Evolutionary conservation across 2,888 invertebrate genomes (phyloP), one percentile per base, ranked within the genome.

Genomic region (Parochlus steinenii): DNA sequence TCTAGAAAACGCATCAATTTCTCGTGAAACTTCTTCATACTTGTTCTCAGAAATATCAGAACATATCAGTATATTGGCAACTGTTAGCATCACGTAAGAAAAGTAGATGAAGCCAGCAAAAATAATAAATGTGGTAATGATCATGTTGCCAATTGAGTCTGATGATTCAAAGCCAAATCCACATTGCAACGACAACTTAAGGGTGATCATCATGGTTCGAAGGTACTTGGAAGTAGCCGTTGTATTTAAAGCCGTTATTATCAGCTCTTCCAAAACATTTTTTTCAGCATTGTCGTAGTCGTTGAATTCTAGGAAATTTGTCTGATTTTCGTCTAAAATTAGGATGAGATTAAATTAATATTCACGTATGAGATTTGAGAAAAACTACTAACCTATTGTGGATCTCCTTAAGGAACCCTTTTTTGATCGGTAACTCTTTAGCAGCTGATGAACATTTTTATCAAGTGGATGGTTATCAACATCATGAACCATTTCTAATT

Each of bases 1-100:
- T 5, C 48, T 43, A 50, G 61, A 61, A 43, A 62, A 65, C 40
- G 62, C 58, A 14, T 54, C 53, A 3, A 64, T 48, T 39, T 60
- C 58, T 4, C 53, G 47, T 40, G 61, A 56, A 48, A 63, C 58
- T 41, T 55, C 54, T 27, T 58, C 53, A 46, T 62, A 65, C 42
- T 63, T 65, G n/a, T 56, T 46, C 39, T 56, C 51, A 2, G 62
- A 56, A 3, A 57, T 17, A 5, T 8, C 7, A 3, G 35, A 7
- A 18, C 32, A 24, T 8, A 32, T 24, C 1, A 24, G 11, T 2
- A 30, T 27, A 17, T 39, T 27, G 3, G 25, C 31, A 18, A 24
- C 15, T 5, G 15, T 8, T 26, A 37, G 17, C 8, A 32, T 4
- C 3, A 37, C 32, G 11, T 32, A 37, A 12, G 26, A 11, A 3